Conservation (phyloP, 2,797 vertebrate species). For the Microctenopoma steveboyesi region DNA sequence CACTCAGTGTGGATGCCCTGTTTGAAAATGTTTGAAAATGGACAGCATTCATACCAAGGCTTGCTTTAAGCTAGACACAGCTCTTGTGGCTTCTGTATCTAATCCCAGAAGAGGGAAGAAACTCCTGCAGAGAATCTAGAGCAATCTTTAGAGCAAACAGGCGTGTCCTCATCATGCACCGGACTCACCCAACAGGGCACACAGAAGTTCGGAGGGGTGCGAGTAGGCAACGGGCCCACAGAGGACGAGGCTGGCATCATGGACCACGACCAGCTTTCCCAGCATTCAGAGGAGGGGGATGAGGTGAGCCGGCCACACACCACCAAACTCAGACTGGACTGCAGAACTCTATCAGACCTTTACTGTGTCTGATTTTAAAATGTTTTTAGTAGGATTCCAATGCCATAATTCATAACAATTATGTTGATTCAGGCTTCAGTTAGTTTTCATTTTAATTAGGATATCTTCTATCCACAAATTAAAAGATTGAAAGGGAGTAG, state of each 20-base stretch:
- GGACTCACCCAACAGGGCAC: slow-evolving; percentile 95
- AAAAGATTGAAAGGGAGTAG: too few relatives aligned
- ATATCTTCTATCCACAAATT: too few relatives aligned
- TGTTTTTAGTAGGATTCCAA: too few relatives aligned
- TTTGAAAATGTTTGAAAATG: slow-evolving; percentile 14
- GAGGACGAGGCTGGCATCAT: slow-evolving; percentile 99
- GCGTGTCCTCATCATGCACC: slow-evolving; percentile 87
- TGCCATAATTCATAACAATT: too few relatives aligned
- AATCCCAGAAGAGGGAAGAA: slow-evolving; percentile 89
- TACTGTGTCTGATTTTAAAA: too few relatives aligned
- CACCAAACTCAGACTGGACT: neutral
- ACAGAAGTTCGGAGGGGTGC: slow-evolving; percentile 98
- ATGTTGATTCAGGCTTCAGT: too few relatives aligned
- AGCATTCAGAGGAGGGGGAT: slow-evolving; percentile 97
- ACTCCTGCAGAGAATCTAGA: slow-evolving; percentile 87
- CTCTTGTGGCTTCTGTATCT: slow-evolving; percentile 89
- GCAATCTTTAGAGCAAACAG: slow-evolving; percentile 88
- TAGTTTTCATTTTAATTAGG: too few relatives aligned
- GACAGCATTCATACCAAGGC: slow-evolving; percentile 66
- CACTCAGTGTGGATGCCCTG: slow-evolving; percentile 40
- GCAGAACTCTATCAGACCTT: too few relatives aligned
- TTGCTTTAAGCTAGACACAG: slow-evolving; percentile 85
- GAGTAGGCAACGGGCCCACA: slow-evolving; percentile 98
- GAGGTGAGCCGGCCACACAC: slow-evolving; percentile 86
- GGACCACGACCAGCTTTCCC: slow-evolving; percentile 98